A percentile compares a stretch with the other conserved stretches of the same genome.
These are phyloP conservation scores for Rhinichthys klamathensis DNA, from an alignment of 2,113 vertebrate species.

Conservation along the genomic window DNA sequence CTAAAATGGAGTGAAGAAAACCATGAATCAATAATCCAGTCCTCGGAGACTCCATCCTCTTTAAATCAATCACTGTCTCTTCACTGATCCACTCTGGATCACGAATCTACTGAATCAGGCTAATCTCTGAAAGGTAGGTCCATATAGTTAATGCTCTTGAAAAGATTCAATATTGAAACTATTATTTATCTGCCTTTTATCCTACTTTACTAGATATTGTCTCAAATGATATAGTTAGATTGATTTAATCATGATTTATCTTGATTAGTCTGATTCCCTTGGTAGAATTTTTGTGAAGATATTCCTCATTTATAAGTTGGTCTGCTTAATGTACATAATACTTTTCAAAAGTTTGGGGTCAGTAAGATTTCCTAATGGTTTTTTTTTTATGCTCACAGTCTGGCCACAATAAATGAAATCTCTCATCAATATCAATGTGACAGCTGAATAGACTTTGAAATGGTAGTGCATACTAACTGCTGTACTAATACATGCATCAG, in stretches of 20 bases:
- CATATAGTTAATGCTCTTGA: not conserved
- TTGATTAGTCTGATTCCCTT: not conserved
- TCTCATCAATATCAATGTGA: not conserved
- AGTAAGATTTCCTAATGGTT: not conserved
- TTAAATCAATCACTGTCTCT: not conserved
- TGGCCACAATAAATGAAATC: not conserved
- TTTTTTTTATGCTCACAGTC: not conserved
- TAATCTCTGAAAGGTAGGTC: not conserved
- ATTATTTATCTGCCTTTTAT: not conserved
- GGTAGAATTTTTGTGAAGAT: not conserved
- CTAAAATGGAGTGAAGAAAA: conserved; percentile 11
- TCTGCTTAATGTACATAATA: not conserved
- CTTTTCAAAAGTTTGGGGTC: not conserved
- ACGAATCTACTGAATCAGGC: not conserved
- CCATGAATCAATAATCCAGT: not conserved
- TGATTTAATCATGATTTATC: not conserved
- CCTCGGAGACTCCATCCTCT: not conserved
- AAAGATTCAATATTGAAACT: not conserved
- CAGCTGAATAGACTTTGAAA: not conserved
- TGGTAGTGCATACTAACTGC: not conserved
- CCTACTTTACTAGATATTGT: not conserved
- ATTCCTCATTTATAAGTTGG: not conserved
- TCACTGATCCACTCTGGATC: not conserved
- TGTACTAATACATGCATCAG: conserved; percentile 3
- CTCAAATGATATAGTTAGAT: not conserved